Percentiles rank a stretch among this genome's conserved stretches.
These are phyloP conservation scores for Mythimna impura DNA, from an alignment of 2,888 invertebrate genomes.

Conservation along the genomic window DNA sequence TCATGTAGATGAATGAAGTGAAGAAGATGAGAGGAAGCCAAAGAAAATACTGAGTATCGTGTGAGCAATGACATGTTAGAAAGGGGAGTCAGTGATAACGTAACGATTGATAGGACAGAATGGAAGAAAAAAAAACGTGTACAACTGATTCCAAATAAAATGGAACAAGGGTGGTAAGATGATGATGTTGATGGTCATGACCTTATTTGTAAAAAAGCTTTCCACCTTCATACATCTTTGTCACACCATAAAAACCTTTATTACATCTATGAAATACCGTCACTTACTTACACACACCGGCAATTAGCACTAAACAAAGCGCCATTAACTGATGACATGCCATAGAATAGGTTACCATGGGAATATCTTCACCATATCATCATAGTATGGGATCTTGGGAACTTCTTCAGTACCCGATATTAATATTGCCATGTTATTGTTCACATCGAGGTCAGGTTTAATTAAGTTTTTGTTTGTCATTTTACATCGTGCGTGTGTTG, in stretches of 20 bases:
- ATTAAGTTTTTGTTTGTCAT: slow-evolving; percentile 74
- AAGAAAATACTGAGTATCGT: too few species aligned
- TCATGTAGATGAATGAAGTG: too few species aligned
- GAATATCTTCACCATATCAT: slow-evolving; percentile 46
- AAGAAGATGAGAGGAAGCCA: too few species aligned
- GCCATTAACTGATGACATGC: slow-evolving; percentile 39
- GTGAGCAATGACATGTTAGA: too few species aligned
- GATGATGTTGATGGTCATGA: too few species aligned
- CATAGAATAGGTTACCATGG: slow-evolving; percentile 47
- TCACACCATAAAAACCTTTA: slow-evolving; percentile 29
- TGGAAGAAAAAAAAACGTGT: too few species aligned
- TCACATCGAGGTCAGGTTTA: slow-evolving; percentile 75
- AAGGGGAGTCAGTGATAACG: too few species aligned
- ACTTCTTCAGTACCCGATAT: slow-evolving; percentile 62
- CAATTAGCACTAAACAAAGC: slow-evolving; percentile 55
- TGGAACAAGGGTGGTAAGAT: too few species aligned
- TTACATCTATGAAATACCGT: slow-evolving; percentile 14
- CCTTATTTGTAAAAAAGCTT: background rate
- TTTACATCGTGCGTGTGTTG: slow-evolving; percentile 64
- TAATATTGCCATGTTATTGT: slow-evolving; percentile 61
- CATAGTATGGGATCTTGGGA: slow-evolving; percentile 72
- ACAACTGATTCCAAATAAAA: background rate
- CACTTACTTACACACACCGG: slow-evolving; percentile 31
- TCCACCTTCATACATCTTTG: slow-evolving; percentile 3
- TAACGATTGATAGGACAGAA: too few species aligned